Evolutionary conservation across 2,797 vertebrate species (phyloP).

Genomic region (Lates japonicus): DNA sequence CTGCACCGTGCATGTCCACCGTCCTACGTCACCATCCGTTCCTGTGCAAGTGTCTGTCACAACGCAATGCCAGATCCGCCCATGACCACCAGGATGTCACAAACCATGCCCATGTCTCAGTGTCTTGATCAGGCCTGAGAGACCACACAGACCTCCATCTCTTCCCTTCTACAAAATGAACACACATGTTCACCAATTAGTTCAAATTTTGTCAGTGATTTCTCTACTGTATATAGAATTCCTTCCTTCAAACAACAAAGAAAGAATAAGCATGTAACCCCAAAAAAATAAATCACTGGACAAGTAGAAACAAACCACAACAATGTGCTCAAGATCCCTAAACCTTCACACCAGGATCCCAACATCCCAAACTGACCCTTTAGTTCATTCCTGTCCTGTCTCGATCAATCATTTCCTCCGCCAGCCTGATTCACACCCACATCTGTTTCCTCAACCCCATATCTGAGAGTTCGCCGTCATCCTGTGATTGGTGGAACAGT

Average conservation of each 20-base stretch:
- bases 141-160: slow-evolving; percentile 20
- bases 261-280: neutral
- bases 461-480: too few species aligned
- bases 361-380: neutral
- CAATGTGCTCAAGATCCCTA: slow-evolving; percentile 51
- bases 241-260: slow-evolving; percentile 42
- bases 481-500: too few species aligned
- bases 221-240: slow-evolving; percentile 6
- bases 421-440: too few species aligned
- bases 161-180: slow-evolving; percentile 6
- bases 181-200: slow-evolving; percentile 53
- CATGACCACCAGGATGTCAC: slow-evolving; percentile 43
- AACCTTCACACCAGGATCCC: slow-evolving; percentile 47
- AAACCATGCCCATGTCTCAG: slow-evolving; percentile 24
- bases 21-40: neutral
- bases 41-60: slow-evolving; percentile 22
- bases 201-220: slow-evolving; percentile 21
- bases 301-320: slow-evolving; percentile 54
- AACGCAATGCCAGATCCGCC: slow-evolving; percentile 43
- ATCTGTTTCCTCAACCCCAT: too few species aligned
- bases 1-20: too few species aligned
- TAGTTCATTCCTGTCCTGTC: slow-evolving; percentile 41
- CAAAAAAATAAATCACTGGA: slow-evolving; percentile 49
- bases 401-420: slow-evolving; percentile 30
- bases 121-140: slow-evolving; percentile 70